Percentiles rank a stretch among this genome's conserved stretches.
Conservation (phyloP, 2,888 invertebrate species). For the Cenopis cana region DNA sequence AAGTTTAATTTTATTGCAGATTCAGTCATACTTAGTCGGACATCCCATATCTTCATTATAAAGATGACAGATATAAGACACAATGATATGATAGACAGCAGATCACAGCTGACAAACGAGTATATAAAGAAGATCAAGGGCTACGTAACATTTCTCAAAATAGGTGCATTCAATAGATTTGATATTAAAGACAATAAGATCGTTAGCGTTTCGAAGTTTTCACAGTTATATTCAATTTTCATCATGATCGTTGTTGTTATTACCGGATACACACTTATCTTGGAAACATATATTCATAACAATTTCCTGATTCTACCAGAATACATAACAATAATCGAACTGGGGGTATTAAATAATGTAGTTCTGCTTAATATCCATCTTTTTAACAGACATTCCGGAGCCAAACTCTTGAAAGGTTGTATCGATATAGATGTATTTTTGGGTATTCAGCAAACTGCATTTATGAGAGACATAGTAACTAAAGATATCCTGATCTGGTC, state of each 20-base stretch:
- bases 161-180: conserved; percentile 61
- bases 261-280: conserved; percentile 53
- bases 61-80: neutral
- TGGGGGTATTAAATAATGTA: conserved; percentile 55
- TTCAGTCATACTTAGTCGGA: neutral
- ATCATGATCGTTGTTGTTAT: conserved; percentile 50
- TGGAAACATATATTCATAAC: conserved; percentile 49
- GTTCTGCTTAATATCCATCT: conserved; percentile 59
- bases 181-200: conserved; percentile 58
- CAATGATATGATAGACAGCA: conserved; percentile 5
- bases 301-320: conserved; percentile 58
- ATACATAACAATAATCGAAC: conserved; percentile 54
- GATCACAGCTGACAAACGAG: conserved; percentile 13
- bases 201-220: conserved; percentile 51
- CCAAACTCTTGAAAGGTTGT: conserved; percentile 54
- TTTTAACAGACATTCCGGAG: conserved; percentile 54
- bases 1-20: no score
- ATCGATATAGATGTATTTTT: conserved; percentile 65
- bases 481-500: conserved; percentile 49
- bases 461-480: conserved; percentile 60
- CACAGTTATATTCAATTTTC: conserved; percentile 53
- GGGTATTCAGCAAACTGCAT: conserved; percentile 64
- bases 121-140: conserved; percentile 15
- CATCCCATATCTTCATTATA: neutral
- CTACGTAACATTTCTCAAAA: conserved; percentile 51